Base-by-base conservation (phyloP, 2,113 vertebrate species). In the Sturnira hondurensis region DNA sequence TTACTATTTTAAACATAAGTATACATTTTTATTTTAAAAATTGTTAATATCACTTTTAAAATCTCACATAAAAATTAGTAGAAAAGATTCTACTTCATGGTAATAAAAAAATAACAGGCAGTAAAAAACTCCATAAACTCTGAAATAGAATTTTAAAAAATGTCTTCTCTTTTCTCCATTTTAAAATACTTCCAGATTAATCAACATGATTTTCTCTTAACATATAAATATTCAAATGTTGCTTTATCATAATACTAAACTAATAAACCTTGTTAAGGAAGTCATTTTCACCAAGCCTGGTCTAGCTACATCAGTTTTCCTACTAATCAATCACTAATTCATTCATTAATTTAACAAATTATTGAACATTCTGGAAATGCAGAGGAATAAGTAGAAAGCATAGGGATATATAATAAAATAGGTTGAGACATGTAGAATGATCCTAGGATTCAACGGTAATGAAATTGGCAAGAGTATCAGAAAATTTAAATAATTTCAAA, bases 191-290 rank as follows among this genome's bases (percentile, higher is more conserved):
- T 50, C 70, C 31, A 67, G 78, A 82, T 94, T 96, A 70, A 93
- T 93, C 96, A 98, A 98, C 74, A 71, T 13, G 54, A n/a, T 19
- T 91, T 14, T 52, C 36, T 96, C 94, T 86, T 77, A 84, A 91
- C 31, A 91, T 91, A 88, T 93, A 94, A 91, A 58, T 52, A 96
- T 47, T 92, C 43, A 91, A 81, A 16, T 31, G 24, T 17, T 73
- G 33, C 41, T 90, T 50, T 91, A 45, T 81, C 36, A 17, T 52
- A 73, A 68, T 28, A 68, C 36, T 73, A 58, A 58, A 80, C 20
- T n/a, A 63, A 36, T 11, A 58, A 65, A 31, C 70, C 20, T 54
- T 36, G 9, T 54, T 80, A 31, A 67, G 36, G 38, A 91, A 78
- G 89, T 54, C 38, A 85, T 43, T 85, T 61, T 77, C 61, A 76